Evolutionary conservation across 2,797 vertebrate genomes (phyloP), one percentile per base, ranked within the genome.

Genomic region (Cirrhinus mrigala): DNA sequence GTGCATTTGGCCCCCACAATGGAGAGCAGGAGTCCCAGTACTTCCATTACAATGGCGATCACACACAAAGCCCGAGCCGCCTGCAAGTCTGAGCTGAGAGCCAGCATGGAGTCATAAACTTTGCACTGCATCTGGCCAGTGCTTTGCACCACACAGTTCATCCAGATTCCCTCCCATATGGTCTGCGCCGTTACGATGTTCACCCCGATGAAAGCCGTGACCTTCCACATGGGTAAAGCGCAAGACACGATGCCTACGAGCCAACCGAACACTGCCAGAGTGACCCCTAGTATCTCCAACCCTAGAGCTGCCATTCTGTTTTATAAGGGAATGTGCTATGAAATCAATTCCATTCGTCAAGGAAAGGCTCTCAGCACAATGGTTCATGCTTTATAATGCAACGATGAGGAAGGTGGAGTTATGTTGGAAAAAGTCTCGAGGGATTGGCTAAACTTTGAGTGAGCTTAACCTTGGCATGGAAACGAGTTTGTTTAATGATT

Each of bases 1-100:
- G 98, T 99, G 91, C 97, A 99, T 92, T 98, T 97, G 4, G 97
- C 97, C 0, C 98, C 98, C 89, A 96, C 91, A 0, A 96, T 92
- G 66, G 97, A 95, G 75, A 96, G 91, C 85, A 98, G 62, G 15
- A 98, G 54, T 15, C 96, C 97, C 5, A 98, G 20, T 2, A 96
- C 74, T 0, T 95, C 96, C 92, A 98, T 48, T 66, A 98, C 84
- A 2, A 98, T 96, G 86, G 97, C 91, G 27, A 97, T 94, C 77
- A 99, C 87, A 0, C 96, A 92, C 79, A 98, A 93, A n/a, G 97
- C 97, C 0, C 97, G 96, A 4, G 97, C 97, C 0, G 97, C 97
- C 91, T 99, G 98, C 27, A 98, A 93, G 85, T 98, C 96, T 9
- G 92, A 92, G 0, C 91, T 93, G 56, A 98, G 92, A 0, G 95